These are phyloP conservation scores for Cremastinae sp. DNA, from an alignment of 2,888 invertebrate genomes.

Conservation along the genomic window DNA sequence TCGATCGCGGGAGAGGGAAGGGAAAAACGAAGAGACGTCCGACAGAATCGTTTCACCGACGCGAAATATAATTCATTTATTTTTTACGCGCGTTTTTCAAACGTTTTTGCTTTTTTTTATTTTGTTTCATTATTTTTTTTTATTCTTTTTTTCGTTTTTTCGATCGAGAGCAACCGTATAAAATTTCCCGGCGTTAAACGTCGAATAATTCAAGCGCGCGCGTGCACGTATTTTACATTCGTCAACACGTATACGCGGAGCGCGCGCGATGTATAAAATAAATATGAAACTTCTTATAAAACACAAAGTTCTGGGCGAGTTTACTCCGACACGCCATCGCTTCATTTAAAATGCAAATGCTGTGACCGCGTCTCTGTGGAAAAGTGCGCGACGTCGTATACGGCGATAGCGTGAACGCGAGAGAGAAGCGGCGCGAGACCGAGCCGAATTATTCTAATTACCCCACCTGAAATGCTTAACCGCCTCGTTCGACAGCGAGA, in stretches of 20 bases:
- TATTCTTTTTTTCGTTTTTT: no score
- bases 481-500: constrained; percentile 66
- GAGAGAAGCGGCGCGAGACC: constrained; percentile 73
- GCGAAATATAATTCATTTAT: neutral
- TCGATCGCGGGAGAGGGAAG: neutral
- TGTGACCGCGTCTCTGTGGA: constrained; percentile 48
- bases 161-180: neutral
- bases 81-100: no score
- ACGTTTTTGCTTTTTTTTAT: no score
- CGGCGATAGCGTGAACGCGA: constrained; percentile 21
- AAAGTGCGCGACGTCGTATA: constrained; percentile 37
- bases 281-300: constrained; percentile 78
- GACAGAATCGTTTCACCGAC: neutral
- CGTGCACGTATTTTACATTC: constrained; percentile 20
- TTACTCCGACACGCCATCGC: constrained; percentile 78
- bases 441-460: constrained; percentile 80
- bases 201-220: neutral
- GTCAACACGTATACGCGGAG: neutral
- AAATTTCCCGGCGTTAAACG: no score
- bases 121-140: no score
- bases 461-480: constrained; percentile 74
- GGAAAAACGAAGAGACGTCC: neutral
- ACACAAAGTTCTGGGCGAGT: constrained; percentile 72
- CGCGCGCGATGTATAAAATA: constrained; percentile 64
- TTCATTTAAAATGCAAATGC: constrained; percentile 81